Percentiles rank a stretch among this genome's conserved stretches.
These are phyloP conservation scores for Orius laevigatus DNA, from an alignment of 1,140 invertebrate genomes.

Conservation along the genomic window DNA sequence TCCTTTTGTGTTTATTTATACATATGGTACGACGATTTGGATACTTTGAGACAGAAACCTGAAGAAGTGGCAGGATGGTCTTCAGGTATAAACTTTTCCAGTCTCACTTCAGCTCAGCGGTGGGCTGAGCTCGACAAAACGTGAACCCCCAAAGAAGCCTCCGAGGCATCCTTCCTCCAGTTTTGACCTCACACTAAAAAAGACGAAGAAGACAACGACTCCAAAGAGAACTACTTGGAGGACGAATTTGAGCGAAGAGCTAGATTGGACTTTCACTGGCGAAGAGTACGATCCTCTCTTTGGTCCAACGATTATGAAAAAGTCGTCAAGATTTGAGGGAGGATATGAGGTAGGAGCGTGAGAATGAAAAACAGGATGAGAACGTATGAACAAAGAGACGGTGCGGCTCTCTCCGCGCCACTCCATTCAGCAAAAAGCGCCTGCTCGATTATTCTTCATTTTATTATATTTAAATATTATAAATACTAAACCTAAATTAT, in stretches of 20 bases:
- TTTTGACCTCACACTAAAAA: conserved; percentile 72
- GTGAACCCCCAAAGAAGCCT: conserved; percentile 30
- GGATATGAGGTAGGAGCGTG: conserved; percentile 37
- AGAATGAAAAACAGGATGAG: conserved; percentile 43
- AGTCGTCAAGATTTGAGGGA: conserved; percentile 58
- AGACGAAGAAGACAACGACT: conserved; percentile 43
- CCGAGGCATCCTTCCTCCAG: conserved; percentile 57
- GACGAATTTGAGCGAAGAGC: conserved; percentile 46
- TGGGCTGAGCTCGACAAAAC: conserved; percentile 35
- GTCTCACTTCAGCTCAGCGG: conserved; percentile 81
- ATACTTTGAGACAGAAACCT: conserved; percentile 50
- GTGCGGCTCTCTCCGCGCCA: too few species aligned
- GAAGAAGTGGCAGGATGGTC: conserved; percentile 81
- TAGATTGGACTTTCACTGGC: conserved; percentile 68
- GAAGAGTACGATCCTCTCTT: conserved; percentile 87
- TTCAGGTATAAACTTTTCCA: conserved; percentile 86
- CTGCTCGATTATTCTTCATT: too few species aligned
- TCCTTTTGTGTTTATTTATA: too few species aligned
- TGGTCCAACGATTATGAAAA: conserved; percentile 97
- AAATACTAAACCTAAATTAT: too few species aligned
- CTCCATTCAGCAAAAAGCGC: too few species aligned
- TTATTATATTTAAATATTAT: too few species aligned
- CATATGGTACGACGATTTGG: conserved; percentile 77
- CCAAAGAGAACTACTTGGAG: too few species aligned
- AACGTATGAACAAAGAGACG: too few species aligned